Evolutionary conservation across 2,888 invertebrate genomes (phyloP).

Genomic region (Biston stratarius): DNA sequence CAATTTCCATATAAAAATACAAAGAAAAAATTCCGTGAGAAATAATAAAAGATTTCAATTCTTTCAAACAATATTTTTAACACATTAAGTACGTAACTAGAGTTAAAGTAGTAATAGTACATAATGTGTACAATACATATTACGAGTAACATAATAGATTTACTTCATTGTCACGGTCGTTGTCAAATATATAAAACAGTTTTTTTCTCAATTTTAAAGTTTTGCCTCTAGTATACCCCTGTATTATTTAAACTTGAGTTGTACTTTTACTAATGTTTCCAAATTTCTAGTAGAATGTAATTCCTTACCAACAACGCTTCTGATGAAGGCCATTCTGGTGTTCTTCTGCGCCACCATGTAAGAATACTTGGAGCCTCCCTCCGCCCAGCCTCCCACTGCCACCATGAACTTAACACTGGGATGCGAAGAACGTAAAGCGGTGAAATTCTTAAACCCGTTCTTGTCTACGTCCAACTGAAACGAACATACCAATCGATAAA

Average conservation of each 20-base stretch:
- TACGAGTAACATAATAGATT: not conserved
- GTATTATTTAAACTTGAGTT: not conserved
- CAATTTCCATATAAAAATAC: too few species aligned
- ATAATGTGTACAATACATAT: too few species aligned
- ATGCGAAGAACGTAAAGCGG: conserved; percentile 88
- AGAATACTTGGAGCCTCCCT: conserved; percentile 95
- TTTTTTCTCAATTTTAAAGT: too few species aligned
- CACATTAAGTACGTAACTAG: too few species aligned
- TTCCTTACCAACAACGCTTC: conserved; percentile 89
- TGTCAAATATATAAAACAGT: too few species aligned
- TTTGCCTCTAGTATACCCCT: not conserved
- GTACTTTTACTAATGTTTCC: not conserved
- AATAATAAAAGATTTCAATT: too few species aligned
- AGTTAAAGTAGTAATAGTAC: too few species aligned
- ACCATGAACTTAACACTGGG: conserved; percentile 92
- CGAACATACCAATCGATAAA: conserved; percentile 11
- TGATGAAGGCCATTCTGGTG: conserved; percentile 90
- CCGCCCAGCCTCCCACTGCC: conserved; percentile 96
- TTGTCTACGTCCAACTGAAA: conserved; percentile 90
- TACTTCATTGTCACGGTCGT: not conserved
- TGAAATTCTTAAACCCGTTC: conserved; percentile 93
- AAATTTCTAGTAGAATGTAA: not conserved
- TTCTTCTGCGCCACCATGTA: conserved; percentile 91
- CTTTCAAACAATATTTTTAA: too few species aligned
- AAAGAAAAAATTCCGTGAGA: too few species aligned